These are phyloP conservation scores for Stegastes partitus DNA, from an alignment of 2,113 vertebrate genomes.

Conservation along the genomic window DNA sequence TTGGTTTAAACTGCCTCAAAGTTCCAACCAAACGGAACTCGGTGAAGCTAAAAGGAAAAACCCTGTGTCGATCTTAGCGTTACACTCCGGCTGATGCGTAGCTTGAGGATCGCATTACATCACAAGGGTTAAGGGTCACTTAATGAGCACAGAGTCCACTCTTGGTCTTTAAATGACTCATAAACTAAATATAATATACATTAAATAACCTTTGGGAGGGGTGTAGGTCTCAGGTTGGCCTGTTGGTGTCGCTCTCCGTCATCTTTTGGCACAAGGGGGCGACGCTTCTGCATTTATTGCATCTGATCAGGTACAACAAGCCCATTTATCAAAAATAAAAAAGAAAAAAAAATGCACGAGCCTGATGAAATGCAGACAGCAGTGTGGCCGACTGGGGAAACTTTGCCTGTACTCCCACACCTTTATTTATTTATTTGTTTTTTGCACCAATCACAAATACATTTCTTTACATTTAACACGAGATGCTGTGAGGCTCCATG, in stretches of 20 bases:
- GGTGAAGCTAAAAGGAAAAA: no score
- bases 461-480: neutral
- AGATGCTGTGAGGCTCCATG: neutral
- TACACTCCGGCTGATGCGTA: no score
- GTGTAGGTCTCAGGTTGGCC: neutral
- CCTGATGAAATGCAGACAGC: constrained; percentile 34
- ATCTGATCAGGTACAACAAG: constrained; percentile 53
- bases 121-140: constrained; percentile 17
- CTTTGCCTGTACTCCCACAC: neutral
- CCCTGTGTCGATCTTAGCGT: no score
- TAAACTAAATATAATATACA: no score
- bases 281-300: constrained; percentile 20
- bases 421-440: no score
- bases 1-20: no score
- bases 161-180: no score
- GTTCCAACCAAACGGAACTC: no score
- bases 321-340: constrained; percentile 34
- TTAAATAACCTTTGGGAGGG: neutral
- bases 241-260: constrained; percentile 55
- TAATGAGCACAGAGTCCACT: neutral
- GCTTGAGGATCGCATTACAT: neutral
- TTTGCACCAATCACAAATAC: no score
- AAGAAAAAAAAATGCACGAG: constrained; percentile 24
- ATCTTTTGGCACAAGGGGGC: constrained; percentile 16
- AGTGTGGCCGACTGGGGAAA: neutral